Conservation (phyloP, 2,888 invertebrate genomes). For the Deroplatys truncata region DNA sequence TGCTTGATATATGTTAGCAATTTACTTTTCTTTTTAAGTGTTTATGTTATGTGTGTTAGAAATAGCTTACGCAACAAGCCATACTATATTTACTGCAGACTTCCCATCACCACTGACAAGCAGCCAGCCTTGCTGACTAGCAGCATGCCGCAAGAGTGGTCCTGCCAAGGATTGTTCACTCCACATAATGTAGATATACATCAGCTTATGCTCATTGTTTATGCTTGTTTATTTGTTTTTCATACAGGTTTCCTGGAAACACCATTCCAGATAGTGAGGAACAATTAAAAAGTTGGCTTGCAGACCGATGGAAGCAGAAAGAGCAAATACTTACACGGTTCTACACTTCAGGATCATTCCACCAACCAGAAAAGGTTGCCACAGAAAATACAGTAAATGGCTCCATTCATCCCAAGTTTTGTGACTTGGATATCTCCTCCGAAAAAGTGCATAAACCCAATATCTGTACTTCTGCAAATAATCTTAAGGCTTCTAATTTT, state of each 20-base stretch:
- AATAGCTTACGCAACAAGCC: too few relatives aligned
- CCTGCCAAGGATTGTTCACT: too few relatives aligned
- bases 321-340: constrained; percentile 59
- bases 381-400: constrained; percentile 2
- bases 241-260: constrained; percentile 55
- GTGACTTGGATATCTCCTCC: not conserved
- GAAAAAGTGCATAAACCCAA: not conserved
- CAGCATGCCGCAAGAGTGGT: too few relatives aligned
- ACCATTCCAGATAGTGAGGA: constrained; percentile 57
- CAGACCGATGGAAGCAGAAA: constrained; percentile 62
- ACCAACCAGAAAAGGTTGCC: not conserved
- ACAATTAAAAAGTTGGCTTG: constrained; percentile 59
- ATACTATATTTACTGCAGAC: too few relatives aligned
- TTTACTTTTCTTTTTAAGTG: too few relatives aligned
- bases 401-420: not conserved
- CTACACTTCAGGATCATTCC: constrained; percentile 51
- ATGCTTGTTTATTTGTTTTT: not conserved
- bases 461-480: not conserved
- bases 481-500: not conserved
- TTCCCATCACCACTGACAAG: too few relatives aligned
- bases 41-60: too few relatives aligned
- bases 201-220: too few relatives aligned
- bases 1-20: too few relatives aligned
- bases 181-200: too few relatives aligned
- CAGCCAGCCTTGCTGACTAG: too few relatives aligned